Percentiles rank a stretch among this genome's conserved stretches.
phyloP scores from a whole-genome alignment of 2,888 invertebrate genomes.

The Philereme vetulata region DNA sequence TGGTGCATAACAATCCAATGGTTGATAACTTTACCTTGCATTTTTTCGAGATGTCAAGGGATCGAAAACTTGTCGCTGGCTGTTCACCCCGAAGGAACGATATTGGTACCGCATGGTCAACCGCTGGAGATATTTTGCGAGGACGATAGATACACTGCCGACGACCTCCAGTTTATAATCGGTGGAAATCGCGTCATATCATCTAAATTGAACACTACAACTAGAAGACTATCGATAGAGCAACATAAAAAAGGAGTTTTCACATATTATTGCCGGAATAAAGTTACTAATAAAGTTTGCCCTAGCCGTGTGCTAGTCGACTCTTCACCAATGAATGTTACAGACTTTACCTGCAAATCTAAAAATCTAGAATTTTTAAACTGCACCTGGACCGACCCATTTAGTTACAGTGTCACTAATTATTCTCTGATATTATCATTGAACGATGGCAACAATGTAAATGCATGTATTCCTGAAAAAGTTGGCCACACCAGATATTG shows the following conservation, averaged over 20 bases:
- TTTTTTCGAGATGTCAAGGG: conserved; percentile 63
- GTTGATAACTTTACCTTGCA: conserved; percentile 65
- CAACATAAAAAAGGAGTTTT: conserved; percentile 79
- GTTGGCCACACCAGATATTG: conserved; percentile 51
- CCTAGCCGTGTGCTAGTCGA: conserved; percentile 69
- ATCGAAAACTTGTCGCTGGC: conserved; percentile 58
- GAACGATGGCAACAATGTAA: conserved; percentile 50
- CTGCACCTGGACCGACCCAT: conserved; percentile 88
- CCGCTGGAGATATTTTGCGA: conserved; percentile 86
- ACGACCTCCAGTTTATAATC: conserved; percentile 72
- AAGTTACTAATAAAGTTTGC: conserved; percentile 55
- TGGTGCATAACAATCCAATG: conserved; percentile 67
- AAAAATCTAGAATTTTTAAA: conserved; percentile 89
- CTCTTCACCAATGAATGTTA: conserved; percentile 84
- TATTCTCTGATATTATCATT: conserved; percentile 60
- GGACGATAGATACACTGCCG: conserved; percentile 71
- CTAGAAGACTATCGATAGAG: conserved; percentile 82
- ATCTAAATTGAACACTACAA: conserved; percentile 84
- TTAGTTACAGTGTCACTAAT: conserved; percentile 61
- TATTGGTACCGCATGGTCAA: conserved; percentile 83
- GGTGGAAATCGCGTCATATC: conserved; percentile 54
- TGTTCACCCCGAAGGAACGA: conserved; percentile 82
- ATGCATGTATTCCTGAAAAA: conserved; percentile 48
- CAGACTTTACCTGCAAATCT: conserved; percentile 89
- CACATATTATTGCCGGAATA: conserved; percentile 82